Evolutionary conservation across 2,113 vertebrate species (phyloP).

Genomic region (Campylorhamphus procurvoides): DNA sequence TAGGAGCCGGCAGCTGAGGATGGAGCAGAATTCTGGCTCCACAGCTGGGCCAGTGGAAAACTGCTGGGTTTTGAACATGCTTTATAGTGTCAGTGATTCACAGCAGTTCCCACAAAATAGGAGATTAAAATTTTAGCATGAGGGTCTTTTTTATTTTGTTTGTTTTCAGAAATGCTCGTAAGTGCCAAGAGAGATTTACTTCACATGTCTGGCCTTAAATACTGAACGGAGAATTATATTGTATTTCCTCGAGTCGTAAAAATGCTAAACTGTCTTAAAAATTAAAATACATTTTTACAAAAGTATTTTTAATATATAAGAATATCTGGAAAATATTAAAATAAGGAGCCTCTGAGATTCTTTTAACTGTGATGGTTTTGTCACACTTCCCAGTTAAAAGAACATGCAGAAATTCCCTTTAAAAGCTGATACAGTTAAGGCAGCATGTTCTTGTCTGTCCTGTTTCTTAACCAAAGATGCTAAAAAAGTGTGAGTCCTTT

Average conservation of each 20-base stretch:
- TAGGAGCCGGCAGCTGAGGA: neutral
- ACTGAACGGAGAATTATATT: neutral
- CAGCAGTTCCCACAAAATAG: neutral
- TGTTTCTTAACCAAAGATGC: neutral
- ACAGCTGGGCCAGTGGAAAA: neutral
- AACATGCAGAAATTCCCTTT: neutral
- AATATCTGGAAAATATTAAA: neutral
- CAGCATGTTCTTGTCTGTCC: neutral
- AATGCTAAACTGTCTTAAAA: neutral
- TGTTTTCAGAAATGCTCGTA: neutral
- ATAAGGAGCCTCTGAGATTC: neutral
- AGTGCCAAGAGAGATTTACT: neutral
- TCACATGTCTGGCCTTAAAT: accelerated
- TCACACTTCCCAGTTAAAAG: neutral
- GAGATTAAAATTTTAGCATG: neutral
- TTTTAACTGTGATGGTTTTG: neutral
- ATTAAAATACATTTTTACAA: too few relatives aligned
- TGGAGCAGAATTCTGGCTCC: neutral
- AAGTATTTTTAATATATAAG: neutral
- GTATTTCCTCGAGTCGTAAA: neutral
- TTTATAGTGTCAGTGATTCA: neutral
- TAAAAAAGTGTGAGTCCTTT: neutral
- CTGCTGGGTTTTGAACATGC: neutral
- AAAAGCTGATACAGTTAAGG: neutral
- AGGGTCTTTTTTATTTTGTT: neutral